A percentile compares a stretch with the other conserved stretches of the same genome.
These are phyloP conservation scores for Antennarius maculatus DNA, from an alignment of 2,797 vertebrate genomes.

Conservation along the genomic window DNA sequence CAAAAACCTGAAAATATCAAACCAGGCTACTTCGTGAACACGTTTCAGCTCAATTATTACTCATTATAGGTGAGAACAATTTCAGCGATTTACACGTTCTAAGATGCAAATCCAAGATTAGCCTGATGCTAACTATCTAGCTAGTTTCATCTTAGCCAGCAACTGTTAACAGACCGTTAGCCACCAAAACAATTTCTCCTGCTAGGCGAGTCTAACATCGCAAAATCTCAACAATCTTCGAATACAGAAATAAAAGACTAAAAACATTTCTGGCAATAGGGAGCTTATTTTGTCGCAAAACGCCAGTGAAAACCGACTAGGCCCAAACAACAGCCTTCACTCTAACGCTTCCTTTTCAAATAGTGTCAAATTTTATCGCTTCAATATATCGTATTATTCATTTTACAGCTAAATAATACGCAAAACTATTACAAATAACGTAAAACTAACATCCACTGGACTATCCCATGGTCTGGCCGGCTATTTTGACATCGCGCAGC, in stretches of 20 bases:
- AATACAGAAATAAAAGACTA: rapidly evolving
- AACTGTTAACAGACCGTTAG: not conserved
- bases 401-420: rapidly evolving
- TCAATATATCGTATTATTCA: too few species aligned
- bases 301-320: not conserved
- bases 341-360: not conserved
- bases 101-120: not conserved
- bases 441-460: rapidly evolving
- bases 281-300: rapidly evolving
- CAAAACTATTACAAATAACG: too few species aligned
- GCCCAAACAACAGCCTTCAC: not conserved
- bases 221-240: rapidly evolving
- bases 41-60: rapidly evolving
- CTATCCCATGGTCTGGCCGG: too few species aligned
- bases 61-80: rapidly evolving
- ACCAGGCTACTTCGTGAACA: not conserved
- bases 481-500: not conserved
- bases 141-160: not conserved
- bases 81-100: not conserved
- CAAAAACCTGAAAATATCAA: slow-evolving; percentile 85
- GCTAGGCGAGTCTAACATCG: rapidly evolving
- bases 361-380: not conserved
- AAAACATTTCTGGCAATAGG: rapidly evolving
- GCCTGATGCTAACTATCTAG: not conserved
- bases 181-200: slow-evolving; percentile 25